Conservation (phyloP, 23 tunicate species). For the Oikopleura albicans region DNA sequence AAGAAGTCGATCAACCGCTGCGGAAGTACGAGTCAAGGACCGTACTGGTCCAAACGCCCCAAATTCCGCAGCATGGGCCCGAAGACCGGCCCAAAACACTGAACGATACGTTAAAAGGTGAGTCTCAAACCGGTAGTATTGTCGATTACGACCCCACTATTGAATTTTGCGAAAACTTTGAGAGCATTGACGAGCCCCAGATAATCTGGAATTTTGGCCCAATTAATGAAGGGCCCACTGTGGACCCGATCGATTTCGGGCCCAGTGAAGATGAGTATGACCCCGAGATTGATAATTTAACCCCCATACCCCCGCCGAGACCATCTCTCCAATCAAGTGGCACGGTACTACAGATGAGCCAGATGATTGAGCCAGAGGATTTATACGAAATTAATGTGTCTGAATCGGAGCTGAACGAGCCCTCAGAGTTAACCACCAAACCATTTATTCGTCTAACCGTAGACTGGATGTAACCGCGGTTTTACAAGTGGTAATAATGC, state of each 20-base stretch:
- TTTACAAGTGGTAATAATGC: background rate
- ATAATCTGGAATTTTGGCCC: conserved; percentile 6
- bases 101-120: background rate
- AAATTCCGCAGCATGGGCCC: background rate
- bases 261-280: background rate
- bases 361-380: background rate
- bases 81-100: background rate
- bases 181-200: background rate
- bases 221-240: background rate
- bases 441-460: background rate
- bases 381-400: background rate
- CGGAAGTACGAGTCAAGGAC: background rate
- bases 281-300: background rate
- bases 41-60: background rate
- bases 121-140: background rate
- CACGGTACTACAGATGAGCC: background rate
- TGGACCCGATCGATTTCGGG: background rate
- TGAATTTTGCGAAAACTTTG: background rate
- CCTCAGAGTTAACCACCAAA: background rate
- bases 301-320: no score
- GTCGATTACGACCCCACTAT: background rate
- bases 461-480: conserved; percentile 12
- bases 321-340: no score
- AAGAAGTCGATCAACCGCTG: background rate
- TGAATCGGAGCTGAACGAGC: background rate